Conservation (phyloP, 2,888 invertebrate genomes). For the Dynastes hyllus region DNA sequence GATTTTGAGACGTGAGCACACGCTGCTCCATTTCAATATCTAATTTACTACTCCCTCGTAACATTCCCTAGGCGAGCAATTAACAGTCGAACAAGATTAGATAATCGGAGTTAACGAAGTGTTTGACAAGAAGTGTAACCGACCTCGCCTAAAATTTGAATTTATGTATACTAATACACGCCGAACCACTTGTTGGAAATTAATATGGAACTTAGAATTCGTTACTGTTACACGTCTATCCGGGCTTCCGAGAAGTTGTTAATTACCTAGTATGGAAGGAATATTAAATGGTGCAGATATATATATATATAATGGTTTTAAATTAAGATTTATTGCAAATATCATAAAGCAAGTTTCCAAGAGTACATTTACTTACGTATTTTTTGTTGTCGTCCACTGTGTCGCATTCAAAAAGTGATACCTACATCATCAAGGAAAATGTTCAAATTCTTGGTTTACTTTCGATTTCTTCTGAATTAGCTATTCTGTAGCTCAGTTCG, state of each 20-base stretch:
- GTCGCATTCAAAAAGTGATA: too few species aligned
- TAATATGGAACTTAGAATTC: conserved; percentile 22
- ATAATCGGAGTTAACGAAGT: conserved; percentile 42
- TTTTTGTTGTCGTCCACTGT: too few species aligned
- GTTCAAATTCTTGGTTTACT: too few species aligned
- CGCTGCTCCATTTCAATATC: neutral
- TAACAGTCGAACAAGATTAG: conserved; percentile 29
- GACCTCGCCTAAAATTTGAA: conserved; percentile 29
- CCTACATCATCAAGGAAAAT: too few species aligned
- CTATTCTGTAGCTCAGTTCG: too few species aligned
- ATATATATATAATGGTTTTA: neutral
- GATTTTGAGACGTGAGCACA: neutral
- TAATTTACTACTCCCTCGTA: neutral
- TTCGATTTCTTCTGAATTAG: too few species aligned
- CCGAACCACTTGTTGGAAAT: conserved; percentile 41
- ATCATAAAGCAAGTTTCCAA: too few species aligned
- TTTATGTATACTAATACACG: conserved; percentile 11
- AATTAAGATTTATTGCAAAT: too few species aligned
- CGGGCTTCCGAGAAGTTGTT: neutral
- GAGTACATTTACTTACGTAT: too few species aligned
- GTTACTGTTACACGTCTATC: neutral
- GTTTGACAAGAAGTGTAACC: conserved; percentile 37
- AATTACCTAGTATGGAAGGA: neutral
- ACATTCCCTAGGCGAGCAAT: conserved; percentile 6
- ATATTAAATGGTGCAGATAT: neutral